These are phyloP conservation scores for Hippoglossus stenolepis DNA, from an alignment of 2,113 vertebrate genomes.

Conservation along the genomic window DNA sequence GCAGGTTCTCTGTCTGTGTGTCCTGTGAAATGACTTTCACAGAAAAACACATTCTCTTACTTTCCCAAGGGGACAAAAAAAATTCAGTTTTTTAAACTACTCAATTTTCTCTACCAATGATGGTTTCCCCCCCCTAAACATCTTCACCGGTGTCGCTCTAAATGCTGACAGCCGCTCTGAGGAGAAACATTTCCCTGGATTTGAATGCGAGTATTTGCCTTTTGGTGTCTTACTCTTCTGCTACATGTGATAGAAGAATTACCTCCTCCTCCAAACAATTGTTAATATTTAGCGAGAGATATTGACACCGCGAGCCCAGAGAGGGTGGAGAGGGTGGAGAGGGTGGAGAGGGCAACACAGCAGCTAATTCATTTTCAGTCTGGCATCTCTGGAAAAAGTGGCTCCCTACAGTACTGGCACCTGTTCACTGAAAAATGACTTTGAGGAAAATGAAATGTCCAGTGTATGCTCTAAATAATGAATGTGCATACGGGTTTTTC, in stretches of 20 bases:
- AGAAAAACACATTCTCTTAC: constrained; percentile 28
- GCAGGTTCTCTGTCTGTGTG: constrained; percentile 33
- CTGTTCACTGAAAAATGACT: constrained; percentile 40
- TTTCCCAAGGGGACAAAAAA: constrained; percentile 45
- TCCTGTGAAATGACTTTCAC: constrained; percentile 44
- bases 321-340: background rate
- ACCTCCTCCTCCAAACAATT: constrained; percentile 18
- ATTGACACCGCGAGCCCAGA: constrained; percentile 13
- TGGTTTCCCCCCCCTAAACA: constrained; percentile 17
- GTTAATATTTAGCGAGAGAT: constrained; percentile 42
- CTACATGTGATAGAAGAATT: constrained; percentile 1
- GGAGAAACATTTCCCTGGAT: background rate
- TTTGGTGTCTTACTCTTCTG: constrained; percentile 21
- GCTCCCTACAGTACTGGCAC: constrained; percentile 12
- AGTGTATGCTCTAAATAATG: constrained; percentile 22
- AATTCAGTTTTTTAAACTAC: constrained; percentile 15
- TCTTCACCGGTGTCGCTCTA: constrained; percentile 23
- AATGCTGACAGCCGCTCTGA: constrained; percentile 41
- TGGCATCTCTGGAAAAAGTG: constrained; percentile 7
- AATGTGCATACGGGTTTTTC: constrained; percentile 11
- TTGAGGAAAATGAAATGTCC: constrained; percentile 35
- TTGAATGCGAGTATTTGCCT: constrained; percentile 21
- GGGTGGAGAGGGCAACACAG: background rate
- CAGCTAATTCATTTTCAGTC: constrained; percentile 36
- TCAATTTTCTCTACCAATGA: constrained; percentile 47